phyloP scores from a whole-genome alignment of 2,797 vertebrate species.

The Girardinus metallicus region DNA sequence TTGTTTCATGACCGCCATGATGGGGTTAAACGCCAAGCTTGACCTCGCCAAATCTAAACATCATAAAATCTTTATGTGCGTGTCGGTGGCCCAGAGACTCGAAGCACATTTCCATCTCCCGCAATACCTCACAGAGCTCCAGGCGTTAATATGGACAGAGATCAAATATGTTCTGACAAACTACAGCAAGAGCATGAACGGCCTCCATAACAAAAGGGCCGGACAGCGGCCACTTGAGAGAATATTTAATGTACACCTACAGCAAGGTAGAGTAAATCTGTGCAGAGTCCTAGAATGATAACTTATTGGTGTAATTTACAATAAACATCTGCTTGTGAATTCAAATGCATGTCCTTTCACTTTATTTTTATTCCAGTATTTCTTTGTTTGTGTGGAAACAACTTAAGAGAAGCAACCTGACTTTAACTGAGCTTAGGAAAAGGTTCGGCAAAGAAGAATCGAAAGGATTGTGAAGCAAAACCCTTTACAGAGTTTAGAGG shows the following conservation, averaged over 20 bases:
- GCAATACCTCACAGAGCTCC: not conserved
- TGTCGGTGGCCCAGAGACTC: not conserved
- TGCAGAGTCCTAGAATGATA: not conserved
- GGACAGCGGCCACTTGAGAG: not conserved
- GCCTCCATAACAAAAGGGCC: not conserved
- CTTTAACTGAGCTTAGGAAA: not conserved
- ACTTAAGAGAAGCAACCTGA: not conserved
- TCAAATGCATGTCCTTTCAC: not conserved
- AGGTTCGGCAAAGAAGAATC: not conserved
- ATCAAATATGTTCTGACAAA: constrained; percentile 32
- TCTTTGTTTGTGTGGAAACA: not conserved
- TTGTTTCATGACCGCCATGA: not conserved
- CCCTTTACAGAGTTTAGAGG: not conserved
- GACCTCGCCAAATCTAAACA: constrained; percentile 10
- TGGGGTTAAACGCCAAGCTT: constrained; percentile 4
- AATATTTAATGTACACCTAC: not conserved
- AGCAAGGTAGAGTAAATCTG: not conserved
- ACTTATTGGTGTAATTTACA: too few species aligned
- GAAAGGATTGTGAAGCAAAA: not conserved
- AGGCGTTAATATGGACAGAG: not conserved
- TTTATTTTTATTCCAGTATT: not conserved
- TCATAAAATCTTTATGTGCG: constrained; percentile 21
- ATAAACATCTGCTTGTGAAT: not conserved
- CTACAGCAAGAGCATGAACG: constrained; percentile 15
- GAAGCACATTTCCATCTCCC: constrained; percentile 4